Evolutionary conservation across 1,140 invertebrate species (phyloP).

Genomic region (Cotesia typhae): DNA sequence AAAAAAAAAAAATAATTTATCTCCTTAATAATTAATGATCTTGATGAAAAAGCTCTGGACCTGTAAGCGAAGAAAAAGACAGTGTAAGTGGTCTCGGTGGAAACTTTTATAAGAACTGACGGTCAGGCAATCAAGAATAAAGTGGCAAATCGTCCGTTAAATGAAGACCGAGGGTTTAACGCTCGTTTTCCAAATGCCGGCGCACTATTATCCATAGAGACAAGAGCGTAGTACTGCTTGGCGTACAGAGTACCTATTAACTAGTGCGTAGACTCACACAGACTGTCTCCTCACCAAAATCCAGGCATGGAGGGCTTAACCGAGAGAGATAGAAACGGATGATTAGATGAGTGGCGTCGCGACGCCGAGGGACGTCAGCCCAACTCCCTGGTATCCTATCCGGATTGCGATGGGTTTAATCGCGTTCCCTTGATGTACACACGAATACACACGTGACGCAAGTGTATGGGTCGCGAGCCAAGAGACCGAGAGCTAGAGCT

Average conservation of each 20-base stretch:
- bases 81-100: neutral
- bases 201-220: neutral
- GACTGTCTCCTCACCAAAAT: too few species aligned
- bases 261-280: neutral
- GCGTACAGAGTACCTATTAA: neutral
- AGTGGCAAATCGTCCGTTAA: constrained; percentile 41
- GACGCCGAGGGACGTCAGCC: constrained; percentile 4
- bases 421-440: constrained; percentile 7
- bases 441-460: neutral
- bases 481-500: neutral
- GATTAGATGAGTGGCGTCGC: constrained; percentile 7
- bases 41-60: too few species aligned
- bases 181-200: constrained; percentile 16
- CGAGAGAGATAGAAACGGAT: neutral
- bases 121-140: constrained; percentile 38
- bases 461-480: neutral
- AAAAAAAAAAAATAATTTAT: too few species aligned
- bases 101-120: constrained; percentile 1
- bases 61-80: neutral
- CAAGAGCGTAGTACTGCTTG: too few species aligned
- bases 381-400: too few species aligned
- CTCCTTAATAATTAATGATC: too few species aligned
- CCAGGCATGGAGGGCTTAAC: too few species aligned
- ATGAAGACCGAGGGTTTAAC: constrained; percentile 31
- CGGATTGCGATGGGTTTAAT: constrained; percentile 15